Conservation (phyloP, 2,797 vertebrate species). For the Syndactyla subalaris region DNA sequence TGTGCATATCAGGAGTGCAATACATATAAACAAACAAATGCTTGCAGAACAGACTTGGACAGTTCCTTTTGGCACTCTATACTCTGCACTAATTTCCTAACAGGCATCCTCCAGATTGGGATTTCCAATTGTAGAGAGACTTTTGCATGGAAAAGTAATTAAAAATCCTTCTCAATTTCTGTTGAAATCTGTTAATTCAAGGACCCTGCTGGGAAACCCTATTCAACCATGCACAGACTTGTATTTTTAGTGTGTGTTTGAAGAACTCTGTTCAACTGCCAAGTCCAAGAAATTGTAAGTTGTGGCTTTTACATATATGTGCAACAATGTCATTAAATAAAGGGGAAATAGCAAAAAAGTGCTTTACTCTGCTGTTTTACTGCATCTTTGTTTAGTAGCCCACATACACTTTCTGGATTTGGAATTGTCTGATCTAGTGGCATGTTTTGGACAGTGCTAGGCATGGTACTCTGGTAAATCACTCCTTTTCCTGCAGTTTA, state of each 20-base stretch:
- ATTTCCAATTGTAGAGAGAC: not conserved
- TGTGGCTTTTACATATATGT: not conserved
- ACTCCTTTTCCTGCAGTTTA: not conserved
- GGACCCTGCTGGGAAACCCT: not conserved
- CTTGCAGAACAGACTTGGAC: not conserved
- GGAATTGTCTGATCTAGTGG: not conserved
- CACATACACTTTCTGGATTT: not conserved
- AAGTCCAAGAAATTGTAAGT: not conserved
- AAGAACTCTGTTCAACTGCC: not conserved
- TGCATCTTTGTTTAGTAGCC: not conserved
- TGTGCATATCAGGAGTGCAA: not conserved
- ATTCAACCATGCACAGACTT: not conserved
- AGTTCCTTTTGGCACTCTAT: not conserved
- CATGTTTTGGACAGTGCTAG: not conserved
- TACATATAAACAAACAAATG: not conserved
- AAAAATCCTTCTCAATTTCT: not conserved
- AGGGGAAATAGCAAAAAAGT: not conserved
- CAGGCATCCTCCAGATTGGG: not conserved
- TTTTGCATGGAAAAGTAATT: not conserved
- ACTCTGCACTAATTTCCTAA: not conserved
- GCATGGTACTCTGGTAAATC: not conserved
- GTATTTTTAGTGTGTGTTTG: not conserved
- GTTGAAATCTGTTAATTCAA: not conserved
- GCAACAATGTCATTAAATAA: not conserved
- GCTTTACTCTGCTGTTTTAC: not conserved